Evolutionary conservation across 1,140 invertebrate genomes (phyloP), one percentile per base, ranked within the genome.

Genomic region (Penaeus vannamei): DNA sequence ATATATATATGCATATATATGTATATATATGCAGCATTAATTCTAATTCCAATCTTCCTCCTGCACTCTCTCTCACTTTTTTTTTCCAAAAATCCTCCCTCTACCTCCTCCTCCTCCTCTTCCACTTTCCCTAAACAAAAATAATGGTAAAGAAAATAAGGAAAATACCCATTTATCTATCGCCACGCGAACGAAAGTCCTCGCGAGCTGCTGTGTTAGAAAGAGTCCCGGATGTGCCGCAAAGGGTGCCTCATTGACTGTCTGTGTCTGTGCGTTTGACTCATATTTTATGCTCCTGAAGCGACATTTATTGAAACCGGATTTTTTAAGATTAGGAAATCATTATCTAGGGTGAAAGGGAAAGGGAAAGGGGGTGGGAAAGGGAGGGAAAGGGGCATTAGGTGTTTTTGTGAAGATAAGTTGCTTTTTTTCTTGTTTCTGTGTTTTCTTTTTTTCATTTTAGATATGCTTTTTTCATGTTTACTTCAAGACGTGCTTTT

Each of bases 1-100:
- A 64, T n/a, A 64, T 64, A n/a, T n/a, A 64, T 64, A 64, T n/a
- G n/a, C n/a, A 66, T 66, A 66, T 26, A 66, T 66, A 66, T 26
- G 7, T 66, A 66, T 66, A 66, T 2, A 7, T 26, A 66, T 66
- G 2, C 7, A 66, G 3, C 3, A 23, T 23, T 7, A 66, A 66
- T 23, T 66, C 22, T n/a, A n/a, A n/a, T n/a, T n/a, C n/a, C 76
- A 12, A 23, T 42, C 14, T 36, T 3, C 22, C 29, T 36, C 53
- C 32, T 14, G 46, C 53, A 1, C 29, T 36, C 2, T 29, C 76
- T 36, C 19, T 29, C 5, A 1, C 29, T 14, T 3, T 22, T 32
- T 14, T n/a, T 42, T 10, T 79, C 32, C 42, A 19, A 8, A 19
- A 20, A 22, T 36, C 79, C 84, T n/a, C 12, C 29, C 69, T 22